Evolutionary conservation across 2,113 vertebrate genomes (phyloP), one percentile per base, ranked within the genome.

Genomic region (Trichechus manatus): DNA sequence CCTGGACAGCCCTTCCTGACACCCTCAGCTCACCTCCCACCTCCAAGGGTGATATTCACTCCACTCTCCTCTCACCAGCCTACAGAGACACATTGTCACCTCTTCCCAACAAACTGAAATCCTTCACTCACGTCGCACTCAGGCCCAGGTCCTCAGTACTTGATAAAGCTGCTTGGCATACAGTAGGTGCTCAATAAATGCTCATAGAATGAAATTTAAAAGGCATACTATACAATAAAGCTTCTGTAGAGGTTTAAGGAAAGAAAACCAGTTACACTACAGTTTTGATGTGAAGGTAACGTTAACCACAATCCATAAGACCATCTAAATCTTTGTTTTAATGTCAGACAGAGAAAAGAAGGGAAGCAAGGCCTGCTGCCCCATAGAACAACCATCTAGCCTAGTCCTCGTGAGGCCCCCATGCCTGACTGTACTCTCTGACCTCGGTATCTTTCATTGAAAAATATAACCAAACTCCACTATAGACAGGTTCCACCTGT

Each of bases 41-140:
- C 39, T 3, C 6, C 1, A 3, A 0, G 0, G 61, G 23, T 17
- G 3, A 5, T 1, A 4, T 1, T 63, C 47, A 0, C 3, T 4
- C 44, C 5, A 53, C 22, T 64, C 29, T 4, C 17, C 64, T 27
- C 42, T n/a, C 15, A 13, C 61, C 9, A 2, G 0, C 56, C 47
- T 29, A 39, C 13, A 2, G 3, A 31, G 23, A 53, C 3, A 17
- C 5, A 6, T 3, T 1, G 5, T 6, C 5, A 0, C 5, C 13
- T 17, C 25, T 29, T 44, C 44, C 56, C 81, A 19, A 3, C 5
- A 27, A 14, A n/a, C 1, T 5, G 9, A 3, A 20, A 31, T 14
- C 14, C 0, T 1, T 36, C 1, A 4, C 47, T 56, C 3, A 4
- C 3, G 3, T 11, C 17, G 0, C 63, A 0, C 15, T 19, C 77